Conservation (phyloP, 2,113 vertebrate species). For the Australoheros scitulus region DNA sequence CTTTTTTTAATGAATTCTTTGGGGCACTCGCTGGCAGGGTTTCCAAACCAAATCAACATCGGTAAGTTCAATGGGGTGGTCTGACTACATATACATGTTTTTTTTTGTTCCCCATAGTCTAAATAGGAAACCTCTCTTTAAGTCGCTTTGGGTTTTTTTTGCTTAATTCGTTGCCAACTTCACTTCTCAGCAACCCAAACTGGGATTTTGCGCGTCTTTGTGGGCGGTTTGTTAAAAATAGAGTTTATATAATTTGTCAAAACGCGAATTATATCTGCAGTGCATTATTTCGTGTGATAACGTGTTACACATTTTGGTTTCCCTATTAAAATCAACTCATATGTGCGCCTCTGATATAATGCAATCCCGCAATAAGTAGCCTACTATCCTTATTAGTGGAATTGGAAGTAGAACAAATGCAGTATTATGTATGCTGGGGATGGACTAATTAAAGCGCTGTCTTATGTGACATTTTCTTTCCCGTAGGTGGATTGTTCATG, state of each 20-base stretch:
- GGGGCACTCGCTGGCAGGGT: conserved; percentile 85
- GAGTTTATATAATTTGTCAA: conserved; percentile 33
- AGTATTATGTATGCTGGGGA: neutral
- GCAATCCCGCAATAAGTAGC: neutral
- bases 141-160: neutral
- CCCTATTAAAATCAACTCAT: neutral
- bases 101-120: conserved; percentile 8
- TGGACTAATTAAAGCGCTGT: conserved; percentile 26
- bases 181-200: conserved; percentile 14
- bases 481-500: conserved; percentile 95
- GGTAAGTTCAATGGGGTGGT: conserved; percentile 82
- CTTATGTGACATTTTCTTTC: conserved; percentile 40
- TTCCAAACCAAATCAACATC: conserved; percentile 98
- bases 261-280: conserved; percentile 32
- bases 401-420: neutral
- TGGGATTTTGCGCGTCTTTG: conserved; percentile 18
- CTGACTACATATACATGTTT: neutral
- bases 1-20: conserved; percentile 84
- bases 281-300: neutral
- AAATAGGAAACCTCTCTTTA: conserved; percentile 24
- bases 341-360: neutral
- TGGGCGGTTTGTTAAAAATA: conserved; percentile 34
- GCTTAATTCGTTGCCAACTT: conserved; percentile 55
- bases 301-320: neutral
- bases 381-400: neutral